phyloP scores from a whole-genome alignment of 2,113 vertebrate species.

The Ancistrus triradiatus region DNA sequence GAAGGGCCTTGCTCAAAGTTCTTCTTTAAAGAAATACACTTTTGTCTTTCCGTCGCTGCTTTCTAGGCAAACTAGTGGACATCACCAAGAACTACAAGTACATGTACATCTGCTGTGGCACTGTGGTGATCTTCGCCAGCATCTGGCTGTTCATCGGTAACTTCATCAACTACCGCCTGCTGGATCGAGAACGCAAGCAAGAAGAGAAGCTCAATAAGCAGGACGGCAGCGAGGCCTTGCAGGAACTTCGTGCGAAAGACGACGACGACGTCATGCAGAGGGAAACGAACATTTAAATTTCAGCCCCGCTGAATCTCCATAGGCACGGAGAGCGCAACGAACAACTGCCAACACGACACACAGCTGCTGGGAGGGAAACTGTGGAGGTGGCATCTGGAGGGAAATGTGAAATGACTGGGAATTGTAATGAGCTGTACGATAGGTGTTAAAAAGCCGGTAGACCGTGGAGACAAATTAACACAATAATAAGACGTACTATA shows the following conservation, averaged over 20 bases:
- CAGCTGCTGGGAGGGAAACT: too few species aligned
- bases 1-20: background rate
- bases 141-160: slow-evolving; percentile 94
- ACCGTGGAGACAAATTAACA: too few species aligned
- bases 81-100: slow-evolving; percentile 86
- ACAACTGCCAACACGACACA: too few species aligned
- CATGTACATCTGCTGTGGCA: slow-evolving; percentile 89
- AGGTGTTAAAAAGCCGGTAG: too few species aligned
- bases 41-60: slow-evolving; percentile 21
- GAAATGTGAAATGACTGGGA: too few species aligned
- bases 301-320: too few species aligned
- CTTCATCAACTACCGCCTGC: slow-evolving; percentile 88
- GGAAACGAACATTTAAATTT: slow-evolving; percentile 89
- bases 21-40: too few species aligned
- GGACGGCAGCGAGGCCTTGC: slow-evolving; percentile 37
- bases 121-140: slow-evolving; percentile 79
- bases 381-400: too few species aligned
- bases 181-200: slow-evolving; percentile 78
- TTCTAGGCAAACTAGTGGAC: slow-evolving; percentile 88
- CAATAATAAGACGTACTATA: too few species aligned
- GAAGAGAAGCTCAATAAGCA: slow-evolving; percentile 54
- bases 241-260: slow-evolving; percentile 54
- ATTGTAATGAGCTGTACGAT: too few species aligned
- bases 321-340: too few species aligned
- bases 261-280: slow-evolving; percentile 69